Percentiles rank a stretch among this genome's conserved stretches.
Conservation (phyloP, 2,113 vertebrate species). For the Oreochromis spilurus region DNA sequence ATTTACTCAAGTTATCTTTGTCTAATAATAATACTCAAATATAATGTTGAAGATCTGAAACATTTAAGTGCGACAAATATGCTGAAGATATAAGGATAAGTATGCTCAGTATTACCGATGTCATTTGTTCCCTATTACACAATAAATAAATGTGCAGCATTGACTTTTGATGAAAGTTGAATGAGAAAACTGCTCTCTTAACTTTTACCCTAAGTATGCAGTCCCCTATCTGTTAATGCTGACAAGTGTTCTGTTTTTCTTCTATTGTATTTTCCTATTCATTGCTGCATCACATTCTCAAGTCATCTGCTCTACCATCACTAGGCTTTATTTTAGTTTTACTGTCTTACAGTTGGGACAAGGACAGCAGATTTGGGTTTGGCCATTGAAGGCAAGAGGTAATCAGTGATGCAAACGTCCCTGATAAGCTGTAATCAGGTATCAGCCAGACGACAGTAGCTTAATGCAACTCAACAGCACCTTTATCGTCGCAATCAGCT, state of each 20-base stretch:
- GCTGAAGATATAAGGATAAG: not conserved
- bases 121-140: not conserved
- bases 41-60: not conserved
- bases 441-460: slow-evolving; percentile 50
- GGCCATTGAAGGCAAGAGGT: not conserved
- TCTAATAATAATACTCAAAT: not conserved
- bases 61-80: not conserved
- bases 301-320: not conserved
- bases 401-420: slow-evolving; percentile 43
- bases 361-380: not conserved
- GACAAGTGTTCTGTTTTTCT: not conserved
- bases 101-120: not conserved
- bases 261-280: not conserved
- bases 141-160: not conserved
- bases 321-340: not conserved
- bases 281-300: not conserved
- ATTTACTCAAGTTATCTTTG: not conserved
- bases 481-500: slow-evolving; percentile 51
- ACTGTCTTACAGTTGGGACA: not conserved
- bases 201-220: not conserved
- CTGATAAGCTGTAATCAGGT: slow-evolving; percentile 62
- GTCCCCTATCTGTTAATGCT: not conserved
- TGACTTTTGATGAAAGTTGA: not conserved
- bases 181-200: not conserved
- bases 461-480: slow-evolving; percentile 52